Percentiles rank a stretch among this genome's conserved stretches.
phyloP scores from a whole-genome alignment of 2,797 vertebrate species.

The Rhodeus uyekii region DNA sequence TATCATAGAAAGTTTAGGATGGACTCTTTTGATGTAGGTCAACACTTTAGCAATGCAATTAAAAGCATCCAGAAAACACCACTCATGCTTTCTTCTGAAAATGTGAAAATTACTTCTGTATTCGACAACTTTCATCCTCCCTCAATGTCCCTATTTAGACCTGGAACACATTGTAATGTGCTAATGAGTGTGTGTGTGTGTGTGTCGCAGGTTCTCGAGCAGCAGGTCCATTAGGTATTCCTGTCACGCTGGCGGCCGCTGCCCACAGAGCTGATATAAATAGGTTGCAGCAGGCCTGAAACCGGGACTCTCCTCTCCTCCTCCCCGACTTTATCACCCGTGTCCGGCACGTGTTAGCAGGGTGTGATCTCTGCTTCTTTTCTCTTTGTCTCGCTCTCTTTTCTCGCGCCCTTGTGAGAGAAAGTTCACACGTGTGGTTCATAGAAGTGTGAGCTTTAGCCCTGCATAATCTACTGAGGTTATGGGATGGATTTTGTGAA shows the following conservation, averaged over 20 bases:
- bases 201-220: slow-evolving; percentile 53
- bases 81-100: not conserved
- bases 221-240: slow-evolving; percentile 73
- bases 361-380: slow-evolving; percentile 38
- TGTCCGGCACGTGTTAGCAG: slow-evolving; percentile 61
- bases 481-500: too few relatives aligned
- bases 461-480: slow-evolving; percentile 51
- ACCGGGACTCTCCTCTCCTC: slow-evolving; percentile 63
- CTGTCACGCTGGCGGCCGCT: slow-evolving; percentile 69
- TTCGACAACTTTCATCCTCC: not conserved
- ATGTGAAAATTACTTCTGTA: slow-evolving; percentile 17
- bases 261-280: slow-evolving; percentile 75
- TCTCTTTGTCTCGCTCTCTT: slow-evolving; percentile 27
- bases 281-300: slow-evolving; percentile 75
- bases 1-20: too few relatives aligned
- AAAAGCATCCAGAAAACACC: slow-evolving; percentile 5
- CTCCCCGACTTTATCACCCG: slow-evolving; percentile 70
- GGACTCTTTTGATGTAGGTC: not conserved
- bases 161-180: slow-evolving; percentile 38
- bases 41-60: slow-evolving; percentile 1
- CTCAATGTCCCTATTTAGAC: slow-evolving; percentile 8
- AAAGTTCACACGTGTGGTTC: slow-evolving; percentile 44
- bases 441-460: slow-evolving; percentile 39
- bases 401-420: slow-evolving; percentile 22
- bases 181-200: not conserved